These are phyloP conservation scores for Torymus tubicola DNA, from an alignment of 2,888 invertebrate species.

Conservation along the genomic window DNA sequence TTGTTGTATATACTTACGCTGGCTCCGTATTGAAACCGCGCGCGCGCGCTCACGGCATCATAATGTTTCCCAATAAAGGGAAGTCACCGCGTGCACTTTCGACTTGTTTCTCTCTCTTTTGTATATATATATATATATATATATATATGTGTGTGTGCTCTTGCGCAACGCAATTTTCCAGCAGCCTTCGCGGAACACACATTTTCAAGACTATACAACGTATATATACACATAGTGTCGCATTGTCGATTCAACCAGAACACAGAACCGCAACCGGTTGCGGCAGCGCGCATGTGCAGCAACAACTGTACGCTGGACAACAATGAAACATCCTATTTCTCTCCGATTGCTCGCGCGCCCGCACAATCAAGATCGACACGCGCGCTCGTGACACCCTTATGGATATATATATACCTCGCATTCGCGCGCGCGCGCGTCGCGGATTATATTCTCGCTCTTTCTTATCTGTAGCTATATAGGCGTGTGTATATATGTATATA, in stretches of 20 bases:
- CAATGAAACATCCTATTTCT: constrained; percentile 35
- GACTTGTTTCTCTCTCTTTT: no score
- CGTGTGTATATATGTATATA: no score
- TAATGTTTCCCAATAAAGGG: constrained; percentile 21
- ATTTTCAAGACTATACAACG: no score
- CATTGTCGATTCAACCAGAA: no score
- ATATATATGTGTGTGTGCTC: no score
- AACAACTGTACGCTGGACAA: not conserved
- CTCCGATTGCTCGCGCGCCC: not conserved
- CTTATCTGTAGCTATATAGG: constrained; percentile 6
- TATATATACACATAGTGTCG: no score
- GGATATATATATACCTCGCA: no score
- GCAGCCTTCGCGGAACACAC: no score
- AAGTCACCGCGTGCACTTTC: constrained; percentile 17
- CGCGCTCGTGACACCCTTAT: not conserved
- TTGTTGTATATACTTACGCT: not conserved
- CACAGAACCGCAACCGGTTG: no score
- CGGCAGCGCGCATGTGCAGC: no score
- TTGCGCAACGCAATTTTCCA: constrained; percentile 12
- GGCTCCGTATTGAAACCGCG: constrained; percentile 15
- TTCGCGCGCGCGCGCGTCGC: not conserved
- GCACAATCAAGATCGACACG: constrained; percentile 35
- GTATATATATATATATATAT: no score
- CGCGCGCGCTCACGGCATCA: not conserved
- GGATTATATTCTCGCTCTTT: constrained; percentile 2